Conservation (phyloP, 2,888 invertebrate genomes). For the Ectobius pallidus region DNA sequence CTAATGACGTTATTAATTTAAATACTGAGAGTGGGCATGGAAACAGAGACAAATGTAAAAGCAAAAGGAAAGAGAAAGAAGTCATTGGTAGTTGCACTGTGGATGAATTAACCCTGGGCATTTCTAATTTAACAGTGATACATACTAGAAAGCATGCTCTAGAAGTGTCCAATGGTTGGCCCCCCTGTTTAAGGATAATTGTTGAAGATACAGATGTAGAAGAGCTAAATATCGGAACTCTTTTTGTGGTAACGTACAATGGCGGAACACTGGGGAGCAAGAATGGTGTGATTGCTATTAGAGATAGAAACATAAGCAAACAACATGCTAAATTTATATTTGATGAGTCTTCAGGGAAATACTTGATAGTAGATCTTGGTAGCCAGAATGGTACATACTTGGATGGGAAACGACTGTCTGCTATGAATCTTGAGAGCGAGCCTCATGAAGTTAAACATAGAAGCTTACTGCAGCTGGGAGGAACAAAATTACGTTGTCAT, state of each 20-base stretch:
- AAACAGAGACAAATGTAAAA: no score
- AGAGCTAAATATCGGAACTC: constrained; percentile 74
- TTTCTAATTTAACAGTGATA: no score
- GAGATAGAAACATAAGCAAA: constrained; percentile 53
- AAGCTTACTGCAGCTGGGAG: constrained; percentile 68
- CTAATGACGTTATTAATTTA: constrained; percentile 73
- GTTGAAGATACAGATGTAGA: constrained; percentile 75
- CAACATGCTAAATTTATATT: constrained; percentile 75
- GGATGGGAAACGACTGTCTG: constrained; percentile 75
- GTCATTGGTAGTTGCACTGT: no score
- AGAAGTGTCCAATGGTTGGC: constrained; percentile 78
- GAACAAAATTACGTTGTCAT: constrained; percentile 78
- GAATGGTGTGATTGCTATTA: no score
- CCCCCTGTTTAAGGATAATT: constrained; percentile 87
- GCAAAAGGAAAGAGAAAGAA: no score
- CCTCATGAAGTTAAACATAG: constrained; percentile 70
- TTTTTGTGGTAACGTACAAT: constrained; percentile 84
- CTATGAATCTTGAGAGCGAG: constrained; percentile 71
- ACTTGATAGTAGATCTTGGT: constrained; percentile 77
- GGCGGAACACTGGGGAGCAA: constrained; percentile 89
- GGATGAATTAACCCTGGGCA: no score
- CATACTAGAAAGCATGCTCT: no score
- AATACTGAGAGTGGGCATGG: no score
- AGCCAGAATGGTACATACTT: constrained; percentile 88
- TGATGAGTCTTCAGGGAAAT: constrained; percentile 63